A percentile compares a stretch with the other conserved stretches of the same genome.
These are phyloP conservation scores for Torymus aiolomorphi DNA, from an alignment of 2,888 invertebrate species.

Conservation along the genomic window DNA sequence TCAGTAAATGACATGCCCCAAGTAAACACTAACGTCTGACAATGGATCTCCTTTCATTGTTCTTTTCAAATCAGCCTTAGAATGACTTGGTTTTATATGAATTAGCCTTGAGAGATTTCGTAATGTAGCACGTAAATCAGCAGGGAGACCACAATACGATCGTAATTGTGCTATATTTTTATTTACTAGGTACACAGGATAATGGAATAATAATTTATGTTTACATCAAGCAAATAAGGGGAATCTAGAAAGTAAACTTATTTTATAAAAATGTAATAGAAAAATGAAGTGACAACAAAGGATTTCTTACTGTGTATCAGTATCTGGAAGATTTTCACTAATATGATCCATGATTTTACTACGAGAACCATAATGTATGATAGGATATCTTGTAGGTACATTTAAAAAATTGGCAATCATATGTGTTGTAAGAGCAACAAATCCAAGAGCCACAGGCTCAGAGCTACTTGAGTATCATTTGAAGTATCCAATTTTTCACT, in stretches of 20 bases:
- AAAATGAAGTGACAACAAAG: constrained; percentile 62
- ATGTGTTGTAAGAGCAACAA: constrained; percentile 88
- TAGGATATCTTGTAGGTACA: constrained; percentile 90
- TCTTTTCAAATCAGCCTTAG: constrained; percentile 72
- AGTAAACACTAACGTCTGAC: constrained; percentile 82
- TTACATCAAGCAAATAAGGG: constrained; percentile 88
- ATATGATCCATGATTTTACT: constrained; percentile 89
- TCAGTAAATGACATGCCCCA: constrained; percentile 93
- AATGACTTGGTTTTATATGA: too few species aligned
- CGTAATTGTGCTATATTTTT: too few species aligned
- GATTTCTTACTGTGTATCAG: constrained; percentile 80
- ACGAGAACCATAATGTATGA: constrained; percentile 88
- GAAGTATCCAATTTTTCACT: constrained; percentile 77
- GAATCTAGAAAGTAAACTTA: constrained; percentile 80
- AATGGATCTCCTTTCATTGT: constrained; percentile 66
- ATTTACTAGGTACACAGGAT: too few species aligned
- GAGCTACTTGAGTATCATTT: constrained; percentile 83
- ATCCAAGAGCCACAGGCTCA: constrained; percentile 94
- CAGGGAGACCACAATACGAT: too few species aligned
- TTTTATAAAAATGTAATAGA: constrained; percentile 10
- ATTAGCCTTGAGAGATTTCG: too few species aligned
- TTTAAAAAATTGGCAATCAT: constrained; percentile 90
- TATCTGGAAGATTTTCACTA: constrained; percentile 81
- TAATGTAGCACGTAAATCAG: too few species aligned
- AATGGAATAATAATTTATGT: too few species aligned